Evolutionary conservation across 2,888 invertebrate species (phyloP).

Genomic region (Toxonevra muliebris): DNA sequence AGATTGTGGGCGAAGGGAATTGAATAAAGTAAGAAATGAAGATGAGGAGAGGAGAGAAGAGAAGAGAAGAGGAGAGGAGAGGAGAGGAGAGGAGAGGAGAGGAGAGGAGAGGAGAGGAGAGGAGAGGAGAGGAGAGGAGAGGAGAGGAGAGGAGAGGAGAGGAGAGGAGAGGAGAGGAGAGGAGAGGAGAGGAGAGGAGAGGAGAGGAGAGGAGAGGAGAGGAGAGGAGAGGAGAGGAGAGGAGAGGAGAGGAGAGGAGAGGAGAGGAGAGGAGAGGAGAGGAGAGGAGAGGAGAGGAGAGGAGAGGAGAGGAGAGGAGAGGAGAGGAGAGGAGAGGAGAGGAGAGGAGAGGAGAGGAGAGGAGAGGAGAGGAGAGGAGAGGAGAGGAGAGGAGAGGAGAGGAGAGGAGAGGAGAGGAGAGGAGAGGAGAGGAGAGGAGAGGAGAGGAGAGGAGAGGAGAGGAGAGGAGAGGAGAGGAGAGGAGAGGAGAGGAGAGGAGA

Average conservation of each 20-base stretch:
- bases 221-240: slow-evolving; percentile 25
- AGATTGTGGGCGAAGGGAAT: slow-evolving; percentile 18
- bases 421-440: too few relatives aligned
- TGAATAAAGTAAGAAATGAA: slow-evolving; percentile 18
- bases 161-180: slow-evolving; percentile 28
- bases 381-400: too few relatives aligned
- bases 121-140: slow-evolving; percentile 15
- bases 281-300: slow-evolving; percentile 16
- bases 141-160: slow-evolving; percentile 29
- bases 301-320: too few relatives aligned
- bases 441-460: too few relatives aligned
- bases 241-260: slow-evolving; percentile 25
- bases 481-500: too few relatives aligned
- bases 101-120: slow-evolving; percentile 16
- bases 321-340: too few relatives aligned
- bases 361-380: too few relatives aligned
- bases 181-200: slow-evolving; percentile 26
- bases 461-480: too few relatives aligned
- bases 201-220: slow-evolving; percentile 25
- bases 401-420: too few relatives aligned
- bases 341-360: too few relatives aligned
- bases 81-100: slow-evolving; percentile 22
- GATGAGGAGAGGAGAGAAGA: slow-evolving; percentile 21
- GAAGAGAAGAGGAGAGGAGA: slow-evolving; percentile 24
- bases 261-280: slow-evolving; percentile 22